These are phyloP conservation scores for Poecile montanus DNA, from an alignment of 2,797 vertebrate species.

Conservation along the genomic window DNA sequence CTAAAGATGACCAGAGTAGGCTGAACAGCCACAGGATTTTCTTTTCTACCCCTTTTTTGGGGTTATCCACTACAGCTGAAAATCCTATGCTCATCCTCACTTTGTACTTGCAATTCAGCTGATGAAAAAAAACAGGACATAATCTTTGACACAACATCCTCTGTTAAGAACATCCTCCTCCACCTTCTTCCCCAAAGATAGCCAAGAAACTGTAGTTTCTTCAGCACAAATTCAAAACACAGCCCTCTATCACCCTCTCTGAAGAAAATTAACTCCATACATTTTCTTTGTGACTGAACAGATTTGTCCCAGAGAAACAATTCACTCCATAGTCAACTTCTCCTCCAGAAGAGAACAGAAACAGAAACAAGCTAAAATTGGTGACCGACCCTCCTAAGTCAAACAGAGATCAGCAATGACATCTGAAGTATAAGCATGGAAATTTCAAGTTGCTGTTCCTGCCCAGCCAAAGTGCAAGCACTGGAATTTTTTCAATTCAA, in stretches of 20 bases:
- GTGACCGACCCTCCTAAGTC: not conserved
- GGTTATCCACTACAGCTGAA: not conserved
- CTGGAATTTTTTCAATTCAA: not conserved
- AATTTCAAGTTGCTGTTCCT: constrained; percentile 16
- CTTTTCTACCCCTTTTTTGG: not conserved
- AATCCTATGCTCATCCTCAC: not conserved
- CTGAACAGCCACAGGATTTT: not conserved
- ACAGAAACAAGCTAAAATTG: constrained; percentile 26
- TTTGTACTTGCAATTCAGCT: not conserved
- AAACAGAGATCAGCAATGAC: constrained; percentile 16
- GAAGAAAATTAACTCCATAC: not conserved
- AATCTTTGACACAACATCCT: not conserved
- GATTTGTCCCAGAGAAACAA: constrained; percentile 12
- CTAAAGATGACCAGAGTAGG: not conserved
- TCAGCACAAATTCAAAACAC: not conserved
- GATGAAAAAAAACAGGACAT: not conserved
- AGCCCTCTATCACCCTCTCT: not conserved
- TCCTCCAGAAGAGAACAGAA: not conserved
- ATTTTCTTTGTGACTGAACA: not conserved
- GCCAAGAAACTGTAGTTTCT: not conserved
- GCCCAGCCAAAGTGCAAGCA: not conserved
- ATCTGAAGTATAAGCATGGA: not conserved
- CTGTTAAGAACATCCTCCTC: not conserved
- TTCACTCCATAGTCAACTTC: constrained; percentile 1
- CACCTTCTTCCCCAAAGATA: not conserved